phyloP scores from a whole-genome alignment of 2,113 vertebrate species.

The Benitochromis conjunctus region DNA sequence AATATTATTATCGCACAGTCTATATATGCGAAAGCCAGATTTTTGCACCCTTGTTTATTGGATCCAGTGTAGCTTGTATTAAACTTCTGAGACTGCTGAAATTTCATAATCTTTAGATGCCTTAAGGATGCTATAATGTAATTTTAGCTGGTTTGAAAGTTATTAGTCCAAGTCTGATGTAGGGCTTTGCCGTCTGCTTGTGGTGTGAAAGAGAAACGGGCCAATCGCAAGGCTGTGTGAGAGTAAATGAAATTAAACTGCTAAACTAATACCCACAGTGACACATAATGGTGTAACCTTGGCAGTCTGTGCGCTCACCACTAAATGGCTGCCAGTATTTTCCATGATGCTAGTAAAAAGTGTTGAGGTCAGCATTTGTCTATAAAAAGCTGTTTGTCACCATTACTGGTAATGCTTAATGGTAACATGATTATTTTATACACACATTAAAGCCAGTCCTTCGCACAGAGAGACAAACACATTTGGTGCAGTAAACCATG shows the following conservation, averaged over 20 bases:
- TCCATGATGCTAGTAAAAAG: background rate
- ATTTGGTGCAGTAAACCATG: rapidly evolving
- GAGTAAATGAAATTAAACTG: background rate
- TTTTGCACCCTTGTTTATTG: background rate
- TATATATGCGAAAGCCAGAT: background rate
- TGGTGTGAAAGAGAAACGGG: background rate
- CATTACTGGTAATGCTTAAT: background rate
- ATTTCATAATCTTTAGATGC: background rate
- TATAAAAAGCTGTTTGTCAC: background rate
- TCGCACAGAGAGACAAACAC: background rate
- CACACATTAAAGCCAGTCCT: background rate
- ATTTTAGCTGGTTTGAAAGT: background rate
- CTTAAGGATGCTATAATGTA: background rate
- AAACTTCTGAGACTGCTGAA: background rate
- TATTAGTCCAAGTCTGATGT: background rate
- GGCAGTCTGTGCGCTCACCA: background rate
- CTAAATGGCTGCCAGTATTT: background rate
- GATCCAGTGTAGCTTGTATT: background rate
- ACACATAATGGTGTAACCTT: background rate
- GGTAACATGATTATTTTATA: background rate
- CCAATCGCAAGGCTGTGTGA: background rate
- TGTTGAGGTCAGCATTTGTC: background rate
- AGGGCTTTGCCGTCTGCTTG: background rate
- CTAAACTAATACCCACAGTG: background rate
- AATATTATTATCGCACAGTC: background rate